Percentiles rank a stretch among this genome's conserved stretches.
Evolutionary conservation across 2,888 invertebrate genomes (phyloP).

Genomic region (Epinotia demarniana): DNA sequence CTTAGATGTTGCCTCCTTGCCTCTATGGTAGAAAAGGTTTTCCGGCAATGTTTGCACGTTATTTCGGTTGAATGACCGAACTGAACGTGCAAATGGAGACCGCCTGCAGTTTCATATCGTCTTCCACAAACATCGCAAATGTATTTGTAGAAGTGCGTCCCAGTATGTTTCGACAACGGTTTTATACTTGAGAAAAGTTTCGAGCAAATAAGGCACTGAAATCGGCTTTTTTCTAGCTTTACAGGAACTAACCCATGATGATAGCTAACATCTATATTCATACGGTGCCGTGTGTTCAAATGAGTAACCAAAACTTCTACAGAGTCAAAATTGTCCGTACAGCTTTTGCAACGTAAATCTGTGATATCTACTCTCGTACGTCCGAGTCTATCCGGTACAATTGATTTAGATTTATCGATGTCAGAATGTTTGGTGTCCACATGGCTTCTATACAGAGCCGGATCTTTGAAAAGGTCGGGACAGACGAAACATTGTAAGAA

Average conservation of each 20-base stretch:
- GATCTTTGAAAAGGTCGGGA: constrained; percentile 21
- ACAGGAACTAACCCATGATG: constrained; percentile 32
- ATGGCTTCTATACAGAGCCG: constrained; percentile 22
- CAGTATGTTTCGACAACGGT: constrained; percentile 26
- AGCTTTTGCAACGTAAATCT: constrained; percentile 32
- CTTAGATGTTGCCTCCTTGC: constrained; percentile 35
- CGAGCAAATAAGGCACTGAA: constrained; percentile 32
- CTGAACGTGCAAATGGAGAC: constrained; percentile 25
- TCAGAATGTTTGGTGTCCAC: constrained; percentile 25
- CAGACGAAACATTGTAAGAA: constrained; percentile 26
- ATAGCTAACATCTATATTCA: constrained; percentile 11
- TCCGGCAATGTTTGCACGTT: constrained; percentile 42
- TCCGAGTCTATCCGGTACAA: background rate
- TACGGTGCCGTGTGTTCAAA: constrained; percentile 18
- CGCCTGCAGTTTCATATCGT: constrained; percentile 41
- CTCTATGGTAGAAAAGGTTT: constrained; percentile 28
- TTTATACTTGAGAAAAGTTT: constrained; percentile 26
- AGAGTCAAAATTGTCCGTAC: background rate
- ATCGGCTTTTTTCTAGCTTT: constrained; percentile 25
- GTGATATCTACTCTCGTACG: constrained; percentile 35
- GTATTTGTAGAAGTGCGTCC: constrained; percentile 28
- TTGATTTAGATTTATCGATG: constrained; percentile 8
- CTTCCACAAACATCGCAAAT: constrained; percentile 46
- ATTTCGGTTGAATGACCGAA: constrained; percentile 15
- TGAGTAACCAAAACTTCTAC: constrained; percentile 21